Percentiles rank a stretch among this genome's conserved stretches.
These are phyloP conservation scores for Hemichromis elongatus DNA, from an alignment of 2,113 vertebrate species.

Conservation along the genomic window DNA sequence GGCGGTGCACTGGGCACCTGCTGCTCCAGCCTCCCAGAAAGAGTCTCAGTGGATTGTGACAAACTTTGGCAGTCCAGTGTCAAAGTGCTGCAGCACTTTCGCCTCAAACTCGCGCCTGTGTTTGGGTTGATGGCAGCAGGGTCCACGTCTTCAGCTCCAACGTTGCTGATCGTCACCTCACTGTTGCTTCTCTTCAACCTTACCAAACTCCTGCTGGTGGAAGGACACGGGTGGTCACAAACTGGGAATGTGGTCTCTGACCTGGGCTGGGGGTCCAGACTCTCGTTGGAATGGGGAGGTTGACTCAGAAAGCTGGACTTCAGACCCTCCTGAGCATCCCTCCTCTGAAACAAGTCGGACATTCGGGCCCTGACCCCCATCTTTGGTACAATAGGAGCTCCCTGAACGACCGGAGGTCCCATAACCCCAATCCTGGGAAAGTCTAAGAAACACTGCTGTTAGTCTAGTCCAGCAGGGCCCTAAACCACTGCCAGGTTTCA, in stretches of 20 bases:
- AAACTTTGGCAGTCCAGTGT: neutral
- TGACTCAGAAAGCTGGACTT: neutral
- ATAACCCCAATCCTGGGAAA: neutral
- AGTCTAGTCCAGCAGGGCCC: neutral
- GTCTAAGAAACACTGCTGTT: neutral
- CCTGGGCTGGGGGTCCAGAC: neutral
- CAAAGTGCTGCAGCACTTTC: neutral
- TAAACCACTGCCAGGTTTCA: neutral
- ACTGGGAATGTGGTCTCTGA: neutral
- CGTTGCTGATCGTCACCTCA: neutral
- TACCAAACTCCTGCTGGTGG: neutral
- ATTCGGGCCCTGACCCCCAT: neutral
- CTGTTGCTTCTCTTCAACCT: neutral
- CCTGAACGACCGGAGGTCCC: neutral
- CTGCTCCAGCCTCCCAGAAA: neutral
- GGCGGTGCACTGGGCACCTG: neutral
- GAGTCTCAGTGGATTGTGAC: neutral
- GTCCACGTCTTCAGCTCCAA: neutral
- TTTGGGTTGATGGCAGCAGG: neutral
- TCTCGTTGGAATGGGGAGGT: neutral
- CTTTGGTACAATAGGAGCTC: neutral
- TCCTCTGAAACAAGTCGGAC: neutral
- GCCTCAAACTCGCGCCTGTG: neutral
- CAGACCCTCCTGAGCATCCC: neutral
- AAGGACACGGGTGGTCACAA: neutral